Percentiles rank a stretch among this genome's conserved stretches.
These are phyloP conservation scores for Mandrillus leucophaeus DNA, from an alignment of 2,113 vertebrate species.

Conservation along the genomic window DNA sequence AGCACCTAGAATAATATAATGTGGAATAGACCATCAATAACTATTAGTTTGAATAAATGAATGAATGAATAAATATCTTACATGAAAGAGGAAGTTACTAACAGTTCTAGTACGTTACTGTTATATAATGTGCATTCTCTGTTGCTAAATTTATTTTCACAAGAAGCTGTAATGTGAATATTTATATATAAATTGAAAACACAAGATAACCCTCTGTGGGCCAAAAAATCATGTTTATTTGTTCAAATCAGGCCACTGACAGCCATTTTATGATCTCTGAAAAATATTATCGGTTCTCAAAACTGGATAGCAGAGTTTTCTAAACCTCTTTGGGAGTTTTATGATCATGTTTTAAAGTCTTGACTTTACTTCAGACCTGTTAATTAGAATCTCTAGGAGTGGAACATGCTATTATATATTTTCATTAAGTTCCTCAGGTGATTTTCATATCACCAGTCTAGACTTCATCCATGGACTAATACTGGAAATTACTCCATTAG, in stretches of 20 bases:
- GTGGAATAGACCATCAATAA: background rate
- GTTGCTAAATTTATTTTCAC: background rate
- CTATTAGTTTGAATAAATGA: background rate
- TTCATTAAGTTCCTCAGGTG: background rate
- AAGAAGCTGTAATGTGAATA: background rate
- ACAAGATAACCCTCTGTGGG: background rate
- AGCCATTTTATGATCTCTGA: background rate
- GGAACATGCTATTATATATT: background rate
- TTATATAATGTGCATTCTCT: background rate
- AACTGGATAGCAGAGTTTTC: background rate
- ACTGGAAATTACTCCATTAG: background rate
- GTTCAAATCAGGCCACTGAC: background rate
- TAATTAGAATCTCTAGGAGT: background rate
- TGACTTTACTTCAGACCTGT: background rate
- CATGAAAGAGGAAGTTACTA: background rate
- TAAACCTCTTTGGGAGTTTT: background rate
- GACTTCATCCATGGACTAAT: background rate
- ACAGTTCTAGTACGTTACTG: rapidly evolving
- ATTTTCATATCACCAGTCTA: background rate
- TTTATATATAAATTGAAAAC: background rate
- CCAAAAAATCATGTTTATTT: background rate
- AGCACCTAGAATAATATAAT: background rate
- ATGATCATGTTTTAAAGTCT: background rate
- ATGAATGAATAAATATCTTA: background rate
- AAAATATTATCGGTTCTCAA: background rate